Base-by-base conservation (phyloP, 2,797 vertebrate genomes). In the Notolabrus celidotus region DNA sequence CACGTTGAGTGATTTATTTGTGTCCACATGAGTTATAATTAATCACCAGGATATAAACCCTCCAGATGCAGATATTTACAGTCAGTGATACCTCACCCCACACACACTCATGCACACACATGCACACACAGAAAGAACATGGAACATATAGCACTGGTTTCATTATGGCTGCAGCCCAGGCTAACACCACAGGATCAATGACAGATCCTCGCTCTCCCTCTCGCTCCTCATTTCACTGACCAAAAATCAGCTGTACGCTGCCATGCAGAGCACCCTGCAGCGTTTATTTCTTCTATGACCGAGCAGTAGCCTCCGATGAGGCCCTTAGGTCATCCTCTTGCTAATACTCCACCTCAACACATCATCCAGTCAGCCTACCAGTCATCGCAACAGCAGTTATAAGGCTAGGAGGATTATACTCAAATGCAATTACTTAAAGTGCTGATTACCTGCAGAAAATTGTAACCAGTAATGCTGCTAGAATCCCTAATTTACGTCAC, bases 181-280 rank as follows among this genome's bases (percentile, higher is more conserved):
- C 83, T 88, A 87, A 90, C 88, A 81, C 82, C 79, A 86, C 73
- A 65, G 69, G 82, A 91, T 91, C 88, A 88, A 89, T 93, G 88
- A 83, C 86, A 77, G 79, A 86, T 59, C 56, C 71, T 70, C 72
- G 56, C 74, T 68, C 57, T 53, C 55, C 6, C 43, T 38, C 45
- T 38, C 39, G 49, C 60, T 31, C n/a, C 60, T 80, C 47, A 59
- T 74, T 67, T 65, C 64, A 79, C 69, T 88, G 82, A 89, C 82
- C 87, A 83, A 88, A 69, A 82, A 85, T 86, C 86, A 85, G 76
- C 54, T 66, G 59, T 1, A 25, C 2, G 52, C 71, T 74, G 65
- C 80, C 79, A 79, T 66, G 69, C 77, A 70, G 54, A 79, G 56
- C 57, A 29, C 66, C 83, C 84, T 75, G 67, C 80, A 72, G 86